phyloP scores from a whole-genome alignment of 2,888 invertebrate genomes.

The Tenthredo livida region DNA sequence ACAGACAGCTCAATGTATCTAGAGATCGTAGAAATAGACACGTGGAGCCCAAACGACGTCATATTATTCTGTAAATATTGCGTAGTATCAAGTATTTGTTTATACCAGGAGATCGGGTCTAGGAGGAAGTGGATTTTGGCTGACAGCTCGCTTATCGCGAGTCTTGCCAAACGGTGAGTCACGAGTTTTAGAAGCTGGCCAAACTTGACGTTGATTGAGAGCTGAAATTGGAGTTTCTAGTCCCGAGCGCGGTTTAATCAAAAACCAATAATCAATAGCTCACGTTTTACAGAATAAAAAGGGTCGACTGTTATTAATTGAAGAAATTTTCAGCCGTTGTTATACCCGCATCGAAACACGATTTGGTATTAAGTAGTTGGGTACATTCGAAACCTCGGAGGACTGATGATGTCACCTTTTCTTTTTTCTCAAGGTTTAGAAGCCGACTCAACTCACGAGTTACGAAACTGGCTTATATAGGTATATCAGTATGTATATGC shows the following conservation, averaged over 20 bases:
- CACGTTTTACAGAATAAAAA: background rate
- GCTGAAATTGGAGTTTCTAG: background rate
- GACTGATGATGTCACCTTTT: background rate
- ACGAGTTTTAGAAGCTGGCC: background rate
- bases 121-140: background rate
- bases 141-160: background rate
- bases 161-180: background rate
- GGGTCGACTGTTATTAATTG: background rate
- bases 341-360: background rate
- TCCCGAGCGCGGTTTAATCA: background rate
- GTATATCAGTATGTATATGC: background rate
- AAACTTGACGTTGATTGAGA: constrained; percentile 21
- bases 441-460: constrained; percentile 6
- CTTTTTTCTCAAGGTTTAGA: constrained; percentile 16
- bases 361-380: background rate
- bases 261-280: constrained; percentile 1
- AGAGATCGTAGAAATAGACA: background rate
- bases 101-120: background rate
- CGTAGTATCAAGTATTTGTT: background rate
- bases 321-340: background rate
- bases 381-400: background rate
- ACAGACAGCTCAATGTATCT: background rate
- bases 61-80: constrained; percentile 6
- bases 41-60: background rate
- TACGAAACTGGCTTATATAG: constrained; percentile 6